phyloP scores from a whole-genome alignment of 2,797 vertebrate genomes.

The Semaprochilodus insignis region DNA sequence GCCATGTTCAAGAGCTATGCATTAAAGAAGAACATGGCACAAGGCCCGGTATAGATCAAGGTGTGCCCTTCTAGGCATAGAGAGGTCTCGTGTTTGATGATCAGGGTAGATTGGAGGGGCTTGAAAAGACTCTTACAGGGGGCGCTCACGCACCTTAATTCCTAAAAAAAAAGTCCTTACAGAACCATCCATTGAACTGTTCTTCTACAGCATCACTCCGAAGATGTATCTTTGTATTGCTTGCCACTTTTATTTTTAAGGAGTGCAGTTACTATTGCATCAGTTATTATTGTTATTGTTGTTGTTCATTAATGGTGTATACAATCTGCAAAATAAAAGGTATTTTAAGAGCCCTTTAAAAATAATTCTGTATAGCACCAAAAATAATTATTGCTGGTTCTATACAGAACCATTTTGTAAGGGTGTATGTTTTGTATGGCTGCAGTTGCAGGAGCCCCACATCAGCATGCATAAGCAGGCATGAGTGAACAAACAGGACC shows the following conservation, averaged over 20 bases:
- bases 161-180: too few relatives aligned
- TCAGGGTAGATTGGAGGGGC: constrained; percentile 19
- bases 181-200: too few relatives aligned
- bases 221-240: too few relatives aligned
- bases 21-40: constrained; percentile 36
- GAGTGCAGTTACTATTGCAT: neutral
- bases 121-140: neutral
- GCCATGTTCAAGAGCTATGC: constrained; percentile 36
- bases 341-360: neutral
- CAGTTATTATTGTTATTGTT: neutral
- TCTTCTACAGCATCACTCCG: too few relatives aligned
- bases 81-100: constrained; percentile 41
- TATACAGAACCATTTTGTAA: neutral
- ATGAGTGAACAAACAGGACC: constrained; percentile 56
- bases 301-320: too few relatives aligned
- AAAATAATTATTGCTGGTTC: too few relatives aligned
- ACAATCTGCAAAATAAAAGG: too few relatives aligned
- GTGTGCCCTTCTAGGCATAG: constrained; percentile 38
- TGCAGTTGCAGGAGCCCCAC: constrained; percentile 42
- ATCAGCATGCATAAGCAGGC: constrained; percentile 55
- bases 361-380: too few relatives aligned
- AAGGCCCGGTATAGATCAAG: constrained; percentile 48
- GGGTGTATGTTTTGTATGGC: neutral
- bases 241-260: neutral
- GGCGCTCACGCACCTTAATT: too few relatives aligned